Percentiles rank a stretch among this genome's conserved stretches.
These are phyloP conservation scores for Phrynocephalus versicolor DNA, from an alignment of 2,113 vertebrate genomes.

Conservation along the genomic window DNA sequence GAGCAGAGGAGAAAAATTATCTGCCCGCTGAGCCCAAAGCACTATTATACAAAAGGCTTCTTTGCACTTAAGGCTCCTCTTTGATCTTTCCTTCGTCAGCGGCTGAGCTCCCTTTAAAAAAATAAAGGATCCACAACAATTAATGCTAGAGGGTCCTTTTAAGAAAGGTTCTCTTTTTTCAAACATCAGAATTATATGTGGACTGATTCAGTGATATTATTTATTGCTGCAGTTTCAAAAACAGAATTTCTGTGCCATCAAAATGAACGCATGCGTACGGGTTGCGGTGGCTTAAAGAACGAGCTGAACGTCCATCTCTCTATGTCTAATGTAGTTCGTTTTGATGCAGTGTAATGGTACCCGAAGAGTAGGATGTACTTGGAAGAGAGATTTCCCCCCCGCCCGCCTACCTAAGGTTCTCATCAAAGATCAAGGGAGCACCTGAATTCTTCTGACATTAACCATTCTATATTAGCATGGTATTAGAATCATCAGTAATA, in stretches of 20 bases:
- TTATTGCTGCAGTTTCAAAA: constrained; percentile 15
- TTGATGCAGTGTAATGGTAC: constrained; percentile 24
- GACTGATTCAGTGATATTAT: constrained; percentile 19
- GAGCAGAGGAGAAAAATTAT: constrained; percentile 32
- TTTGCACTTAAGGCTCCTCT: constrained; percentile 51
- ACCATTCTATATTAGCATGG: constrained; percentile 60
- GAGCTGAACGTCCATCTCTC: neutral
- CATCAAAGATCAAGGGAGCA: constrained; percentile 50
- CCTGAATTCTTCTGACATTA: constrained; percentile 55
- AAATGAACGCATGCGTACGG: constrained; percentile 27
- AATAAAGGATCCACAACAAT: constrained; percentile 32
- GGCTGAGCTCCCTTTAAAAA: constrained; percentile 30
- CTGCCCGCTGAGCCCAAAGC: constrained; percentile 51
- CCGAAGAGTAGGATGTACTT: constrained; percentile 43
- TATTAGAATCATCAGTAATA: constrained; percentile 64
- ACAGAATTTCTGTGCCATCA: neutral
- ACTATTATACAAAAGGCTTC: constrained; percentile 53
- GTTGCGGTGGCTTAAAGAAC: constrained; percentile 19
- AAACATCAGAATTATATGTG: constrained; percentile 13
- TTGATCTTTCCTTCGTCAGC: constrained; percentile 55
- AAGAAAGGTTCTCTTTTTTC: constrained; percentile 31
- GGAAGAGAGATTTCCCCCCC: constrained; percentile 42
- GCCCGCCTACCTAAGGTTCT: constrained; percentile 55
- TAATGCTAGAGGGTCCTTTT: constrained; percentile 44
- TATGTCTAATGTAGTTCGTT: constrained; percentile 48